Evolutionary conservation across 2,888 invertebrate genomes (phyloP).

Genomic region (Osmoderma eremita): DNA sequence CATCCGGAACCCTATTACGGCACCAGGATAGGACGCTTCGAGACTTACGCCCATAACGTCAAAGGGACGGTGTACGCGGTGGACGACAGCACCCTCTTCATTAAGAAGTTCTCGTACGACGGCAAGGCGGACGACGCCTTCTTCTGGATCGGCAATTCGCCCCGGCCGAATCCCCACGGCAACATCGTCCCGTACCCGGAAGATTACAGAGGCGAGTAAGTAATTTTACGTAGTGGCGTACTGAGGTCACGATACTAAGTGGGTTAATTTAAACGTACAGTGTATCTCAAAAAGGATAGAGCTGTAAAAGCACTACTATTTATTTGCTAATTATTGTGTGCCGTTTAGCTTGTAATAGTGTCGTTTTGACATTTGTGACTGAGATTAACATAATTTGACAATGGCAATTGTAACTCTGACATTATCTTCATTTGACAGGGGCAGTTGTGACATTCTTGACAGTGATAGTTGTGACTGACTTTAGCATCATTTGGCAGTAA

Average conservation of each 20-base stretch:
- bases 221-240: slow-evolving; percentile 8
- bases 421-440: no score
- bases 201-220: slow-evolving; percentile 82
- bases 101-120: slow-evolving; percentile 88
- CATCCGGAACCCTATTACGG: slow-evolving; percentile 79
- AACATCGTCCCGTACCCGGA: slow-evolving; percentile 88
- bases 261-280: not conserved
- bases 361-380: no score
- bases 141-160: slow-evolving; percentile 89
- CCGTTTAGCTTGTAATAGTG: no score
- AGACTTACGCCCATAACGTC: slow-evolving; percentile 81
- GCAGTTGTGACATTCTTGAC: no score
- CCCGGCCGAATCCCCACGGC: slow-evolving; percentile 83
- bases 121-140: slow-evolving; percentile 89
- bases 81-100: slow-evolving; percentile 87
- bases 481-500: no score
- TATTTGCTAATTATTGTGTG: no score
- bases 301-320: not conserved
- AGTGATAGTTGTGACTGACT: no score
- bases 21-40: slow-evolving; percentile 77
- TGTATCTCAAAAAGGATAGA: no score
- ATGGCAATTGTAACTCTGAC: no score
- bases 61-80: slow-evolving; percentile 86
- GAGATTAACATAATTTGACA: no score
- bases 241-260: not conserved